These are phyloP conservation scores for Myrmophylax atrothorax DNA, from an alignment of 2,113 vertebrate species.

Conservation along the genomic window DNA sequence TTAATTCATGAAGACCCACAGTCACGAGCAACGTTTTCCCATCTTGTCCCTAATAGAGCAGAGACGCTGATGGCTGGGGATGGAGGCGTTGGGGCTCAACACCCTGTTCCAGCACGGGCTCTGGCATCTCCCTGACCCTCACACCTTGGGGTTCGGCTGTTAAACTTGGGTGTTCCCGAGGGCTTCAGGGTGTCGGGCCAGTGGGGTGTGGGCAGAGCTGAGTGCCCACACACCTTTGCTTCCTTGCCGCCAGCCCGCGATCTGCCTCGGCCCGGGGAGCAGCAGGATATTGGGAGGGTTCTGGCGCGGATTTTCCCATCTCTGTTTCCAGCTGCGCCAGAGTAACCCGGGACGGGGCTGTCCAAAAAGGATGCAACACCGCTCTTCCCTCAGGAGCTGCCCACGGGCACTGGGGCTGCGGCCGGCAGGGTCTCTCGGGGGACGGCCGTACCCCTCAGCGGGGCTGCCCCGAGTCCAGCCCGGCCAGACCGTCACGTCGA, in stretches of 20 bases:
- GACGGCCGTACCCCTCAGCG: not conserved
- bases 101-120: not conserved
- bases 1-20: constrained; percentile 46
- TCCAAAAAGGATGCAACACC: not conserved
- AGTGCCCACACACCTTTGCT: not conserved
- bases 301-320: not conserved
- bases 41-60: constrained; percentile 4
- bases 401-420: not conserved
- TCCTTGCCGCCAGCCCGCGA: not conserved
- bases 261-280: not conserved
- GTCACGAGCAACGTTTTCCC: not conserved
- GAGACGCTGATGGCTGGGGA: not conserved
- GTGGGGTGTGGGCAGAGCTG: not conserved
- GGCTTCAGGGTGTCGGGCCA: not conserved
- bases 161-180: not conserved
- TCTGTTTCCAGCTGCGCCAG: not conserved
- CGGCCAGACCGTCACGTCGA: not conserved
- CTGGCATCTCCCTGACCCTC: not conserved
- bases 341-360: not conserved
- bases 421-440: not conserved
- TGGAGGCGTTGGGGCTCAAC: not conserved
- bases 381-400: not conserved
- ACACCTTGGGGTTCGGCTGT: not conserved
- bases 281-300: not conserved
- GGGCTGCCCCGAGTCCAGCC: not conserved